Evolutionary conservation across 2,797 vertebrate genomes (phyloP).

Genomic region (Cirrhinus molitorella): DNA sequence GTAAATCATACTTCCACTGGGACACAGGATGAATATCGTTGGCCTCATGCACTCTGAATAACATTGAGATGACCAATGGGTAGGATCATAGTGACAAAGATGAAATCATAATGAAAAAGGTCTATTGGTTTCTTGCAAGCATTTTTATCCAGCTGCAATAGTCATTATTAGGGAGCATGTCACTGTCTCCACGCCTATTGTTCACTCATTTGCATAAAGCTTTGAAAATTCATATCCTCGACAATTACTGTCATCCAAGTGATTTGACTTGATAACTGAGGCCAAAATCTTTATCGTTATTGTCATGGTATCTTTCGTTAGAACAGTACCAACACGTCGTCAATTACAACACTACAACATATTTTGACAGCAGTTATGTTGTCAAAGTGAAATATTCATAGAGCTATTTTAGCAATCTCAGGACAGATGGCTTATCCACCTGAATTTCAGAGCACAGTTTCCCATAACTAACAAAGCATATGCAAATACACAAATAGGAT

Average conservation of each 20-base stretch:
- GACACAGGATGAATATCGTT: constrained; percentile 59
- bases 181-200: neutral
- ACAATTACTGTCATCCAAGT: neutral
- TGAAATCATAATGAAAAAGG: neutral
- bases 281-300: neutral
- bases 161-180: neutral
- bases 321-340: neutral
- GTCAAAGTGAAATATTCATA: neutral
- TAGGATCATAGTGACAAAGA: constrained; percentile 8
- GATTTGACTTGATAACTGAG: neutral
- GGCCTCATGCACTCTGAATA: constrained; percentile 24
- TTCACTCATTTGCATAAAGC: neutral
- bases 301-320: neutral
- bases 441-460: constrained; percentile 12
- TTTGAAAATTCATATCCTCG: neutral
- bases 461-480: neutral
- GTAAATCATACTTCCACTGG: constrained; percentile 37
- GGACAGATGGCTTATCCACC: neutral
- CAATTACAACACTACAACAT: neutral
- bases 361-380: neutral
- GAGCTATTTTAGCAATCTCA: neutral
- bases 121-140: neutral
- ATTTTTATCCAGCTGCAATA: neutral
- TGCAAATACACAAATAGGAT: constrained; percentile 23
- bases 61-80: constrained; percentile 21